Evolutionary conservation across 2,797 vertebrate species (phyloP).

Genomic region (Oophaga sylvatica): DNA sequence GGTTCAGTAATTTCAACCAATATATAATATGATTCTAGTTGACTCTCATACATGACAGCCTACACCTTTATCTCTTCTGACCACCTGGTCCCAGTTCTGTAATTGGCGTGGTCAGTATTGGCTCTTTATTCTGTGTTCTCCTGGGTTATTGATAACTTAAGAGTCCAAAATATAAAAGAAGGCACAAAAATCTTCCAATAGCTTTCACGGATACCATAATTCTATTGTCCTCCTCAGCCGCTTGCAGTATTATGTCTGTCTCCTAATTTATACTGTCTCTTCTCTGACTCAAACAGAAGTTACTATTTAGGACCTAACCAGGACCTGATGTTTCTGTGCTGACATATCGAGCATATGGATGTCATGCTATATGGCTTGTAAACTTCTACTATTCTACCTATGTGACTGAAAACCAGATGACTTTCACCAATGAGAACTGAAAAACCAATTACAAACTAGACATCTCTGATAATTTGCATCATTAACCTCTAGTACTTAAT

Average conservation of each 20-base stretch:
- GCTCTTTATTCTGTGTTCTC: neutral
- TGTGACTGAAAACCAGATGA: slow-evolving; percentile 1
- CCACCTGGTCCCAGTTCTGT: too few species aligned
- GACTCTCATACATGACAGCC: too few species aligned
- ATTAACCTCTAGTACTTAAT: slow-evolving; percentile 40
- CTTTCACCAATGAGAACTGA: neutral
- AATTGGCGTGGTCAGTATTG: neutral
- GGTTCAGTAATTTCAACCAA: too few species aligned
- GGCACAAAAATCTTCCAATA: neutral
- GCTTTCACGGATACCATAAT: neutral
- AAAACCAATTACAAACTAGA: slow-evolving; percentile 32
- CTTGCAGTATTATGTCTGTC: neutral
- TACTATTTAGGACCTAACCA: neutral
- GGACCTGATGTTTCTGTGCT: neutral
- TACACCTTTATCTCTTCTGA: too few species aligned
- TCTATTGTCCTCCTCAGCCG: neutral
- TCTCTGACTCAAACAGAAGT: neutral
- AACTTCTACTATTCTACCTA: neutral
- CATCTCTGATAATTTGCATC: slow-evolving; percentile 21
- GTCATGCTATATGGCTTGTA: neutral
- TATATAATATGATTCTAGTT: too few species aligned
- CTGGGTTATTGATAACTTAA: neutral
- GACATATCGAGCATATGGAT: neutral
- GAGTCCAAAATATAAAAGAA: neutral
- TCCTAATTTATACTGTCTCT: neutral